Evolutionary conservation across 2,113 vertebrate species (phyloP).

Genomic region (Perognathus longimembris): DNA sequence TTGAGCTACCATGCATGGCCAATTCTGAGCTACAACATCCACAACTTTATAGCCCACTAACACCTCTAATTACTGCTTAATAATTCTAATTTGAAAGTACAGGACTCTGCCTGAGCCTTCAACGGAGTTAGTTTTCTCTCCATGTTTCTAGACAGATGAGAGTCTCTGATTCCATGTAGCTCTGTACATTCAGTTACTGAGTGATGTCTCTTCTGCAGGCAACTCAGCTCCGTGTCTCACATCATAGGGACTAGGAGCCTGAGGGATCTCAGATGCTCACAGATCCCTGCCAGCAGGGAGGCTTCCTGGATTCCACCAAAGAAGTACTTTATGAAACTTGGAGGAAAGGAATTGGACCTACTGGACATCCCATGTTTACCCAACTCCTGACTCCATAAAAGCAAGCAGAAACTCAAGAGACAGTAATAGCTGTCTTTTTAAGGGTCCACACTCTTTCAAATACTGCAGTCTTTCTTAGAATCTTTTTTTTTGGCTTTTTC

Average conservation of each 20-base stretch:
- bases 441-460: background rate
- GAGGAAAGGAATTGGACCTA: background rate
- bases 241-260: background rate
- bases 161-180: background rate
- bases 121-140: background rate
- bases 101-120: background rate
- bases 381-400: background rate
- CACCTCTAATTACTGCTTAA: background rate
- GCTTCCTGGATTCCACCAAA: background rate
- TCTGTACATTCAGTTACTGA: background rate
- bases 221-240: background rate
- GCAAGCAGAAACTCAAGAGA: background rate
- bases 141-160: rapidly evolving
- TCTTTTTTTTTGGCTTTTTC: background rate
- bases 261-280: background rate
- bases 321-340: background rate
- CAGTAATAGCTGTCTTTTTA: background rate
- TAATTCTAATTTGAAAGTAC: background rate
- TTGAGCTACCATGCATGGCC: no score
- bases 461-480: constrained; percentile 34
- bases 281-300: background rate
- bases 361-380: background rate
- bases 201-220: background rate
- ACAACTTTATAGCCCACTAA: background rate
- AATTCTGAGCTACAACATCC: background rate